These are phyloP conservation scores for Oscheius sp. DNA, from an alignment of 2,888 invertebrate genomes.

Conservation along the genomic window DNA sequence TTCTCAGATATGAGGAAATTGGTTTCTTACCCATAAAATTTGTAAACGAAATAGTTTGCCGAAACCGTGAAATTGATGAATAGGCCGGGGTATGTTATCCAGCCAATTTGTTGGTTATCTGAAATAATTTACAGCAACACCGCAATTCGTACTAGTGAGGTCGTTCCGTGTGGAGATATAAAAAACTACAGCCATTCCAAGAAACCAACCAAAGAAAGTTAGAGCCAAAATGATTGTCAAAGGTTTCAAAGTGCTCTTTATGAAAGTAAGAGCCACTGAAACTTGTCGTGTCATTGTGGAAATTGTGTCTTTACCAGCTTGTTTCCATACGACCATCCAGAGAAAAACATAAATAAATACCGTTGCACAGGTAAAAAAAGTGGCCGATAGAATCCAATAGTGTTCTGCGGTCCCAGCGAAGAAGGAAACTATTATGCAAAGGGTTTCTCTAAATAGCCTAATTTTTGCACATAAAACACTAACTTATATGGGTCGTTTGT, in stretches of 20 bases:
- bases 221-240: slow-evolving; percentile 1
- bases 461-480: too few relatives aligned
- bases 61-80: background rate
- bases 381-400: slow-evolving; percentile 1
- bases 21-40: slow-evolving; percentile 5
- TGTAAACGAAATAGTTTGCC: slow-evolving; percentile 20
- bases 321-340: slow-evolving; percentile 1
- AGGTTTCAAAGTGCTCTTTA: background rate
- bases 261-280: background rate
- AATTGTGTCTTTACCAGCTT: background rate
- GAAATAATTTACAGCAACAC: background rate
- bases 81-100: background rate
- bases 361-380: background rate
- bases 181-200: background rate
- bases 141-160: background rate
- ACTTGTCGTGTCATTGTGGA: background rate
- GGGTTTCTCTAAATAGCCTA: slow-evolving; percentile 10
- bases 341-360: background rate
- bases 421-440: slow-evolving; percentile 2
- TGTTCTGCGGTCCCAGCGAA: slow-evolving; percentile 6
- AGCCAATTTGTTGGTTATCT: slow-evolving; percentile 1
- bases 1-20: too few relatives aligned
- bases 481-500: background rate
- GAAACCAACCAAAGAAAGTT: slow-evolving; percentile 12
- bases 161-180: background rate